Evolutionary conservation across 1,140 invertebrate species (phyloP).

Genomic region (Formica exsecta): DNA sequence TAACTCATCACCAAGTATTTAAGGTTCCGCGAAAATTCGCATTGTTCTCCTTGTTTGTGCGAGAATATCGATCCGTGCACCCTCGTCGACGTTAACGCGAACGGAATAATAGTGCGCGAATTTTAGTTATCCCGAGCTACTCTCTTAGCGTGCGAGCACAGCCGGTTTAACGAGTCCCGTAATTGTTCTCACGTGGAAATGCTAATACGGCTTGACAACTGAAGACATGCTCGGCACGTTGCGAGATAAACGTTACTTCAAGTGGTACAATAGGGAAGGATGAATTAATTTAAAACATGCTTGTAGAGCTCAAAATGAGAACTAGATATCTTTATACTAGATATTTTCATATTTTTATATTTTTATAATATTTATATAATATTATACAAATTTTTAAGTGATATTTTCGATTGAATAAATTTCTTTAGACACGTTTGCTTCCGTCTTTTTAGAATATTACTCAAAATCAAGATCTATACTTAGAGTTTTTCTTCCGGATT

Average conservation of each 20-base stretch:
- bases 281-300: not conserved
- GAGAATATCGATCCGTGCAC: not conserved
- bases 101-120: slow-evolving; percentile 16
- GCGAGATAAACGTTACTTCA: not conserved
- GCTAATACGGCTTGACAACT: slow-evolving; percentile 17
- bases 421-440: not conserved
- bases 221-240: not conserved
- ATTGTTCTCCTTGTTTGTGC: slow-evolving; percentile 56
- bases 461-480: not conserved
- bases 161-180: not conserved
- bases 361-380: not conserved
- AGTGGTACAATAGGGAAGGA: not conserved
- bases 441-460: not conserved
- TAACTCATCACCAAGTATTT: not conserved
- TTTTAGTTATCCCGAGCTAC: not conserved
- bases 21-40: slow-evolving; percentile 43
- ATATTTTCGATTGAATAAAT: not conserved
- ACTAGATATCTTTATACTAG: not conserved
- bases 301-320: not conserved
- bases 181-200: slow-evolving; percentile 39
- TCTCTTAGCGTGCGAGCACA: not conserved
- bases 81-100: slow-evolving; percentile 17
- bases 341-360: not conserved
- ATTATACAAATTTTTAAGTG: not conserved
- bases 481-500: not conserved